Base-by-base conservation (phyloP, 2,113 vertebrate genomes). In the Daphoenositta chrysoptera region DNA sequence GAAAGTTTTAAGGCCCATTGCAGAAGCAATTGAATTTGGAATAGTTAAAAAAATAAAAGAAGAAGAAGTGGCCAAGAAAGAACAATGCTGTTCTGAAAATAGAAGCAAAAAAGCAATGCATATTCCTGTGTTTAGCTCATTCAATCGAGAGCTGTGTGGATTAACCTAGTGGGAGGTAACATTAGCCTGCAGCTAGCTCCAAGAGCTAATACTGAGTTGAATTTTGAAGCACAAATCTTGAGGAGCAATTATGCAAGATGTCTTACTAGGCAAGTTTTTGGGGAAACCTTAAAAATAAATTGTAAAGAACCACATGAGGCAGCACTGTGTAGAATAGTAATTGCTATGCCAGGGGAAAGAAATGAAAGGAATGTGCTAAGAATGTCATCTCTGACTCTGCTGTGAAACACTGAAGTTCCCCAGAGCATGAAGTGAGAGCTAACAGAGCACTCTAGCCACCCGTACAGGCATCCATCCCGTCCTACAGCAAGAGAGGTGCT, bases 271-370 rank as follows among this genome's bases (percentile, higher is more conserved):
- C 95, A 96, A 76, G 44, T 58, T 94, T 89, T 17, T 44, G 40
- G 82, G 53, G 51, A 84, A 95, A 94, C 91, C 79, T 91, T 96
- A 93, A 94, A 95, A 92, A 91, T 39, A 51, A 97, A 94, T 77
- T 93, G 65, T 89, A 61, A 96, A 93, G 83, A 96, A 96, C 23
- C 83, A 88, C 65, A 66, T 64, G 82, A 96, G 93, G 66, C 53
- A 89, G 56, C 30, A 56, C 31, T 83, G 95, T 82, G 47, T 70
- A 65, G 84, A 91, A 64, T 71, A 89, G 84, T 79, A 96, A 90
- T 70, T 82, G 82, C 54, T 68, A 51, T 80, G 75, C 37, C 63
- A 81, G 40, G 26, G 73, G 58, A 65, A 91, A 78, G 42, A 69
- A 96, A 71, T 63, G 21, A 92, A 90, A 93, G 50, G 90, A 94